phyloP scores from a whole-genome alignment of 2,113 vertebrate species.

The Patagioenas fasciata region DNA sequence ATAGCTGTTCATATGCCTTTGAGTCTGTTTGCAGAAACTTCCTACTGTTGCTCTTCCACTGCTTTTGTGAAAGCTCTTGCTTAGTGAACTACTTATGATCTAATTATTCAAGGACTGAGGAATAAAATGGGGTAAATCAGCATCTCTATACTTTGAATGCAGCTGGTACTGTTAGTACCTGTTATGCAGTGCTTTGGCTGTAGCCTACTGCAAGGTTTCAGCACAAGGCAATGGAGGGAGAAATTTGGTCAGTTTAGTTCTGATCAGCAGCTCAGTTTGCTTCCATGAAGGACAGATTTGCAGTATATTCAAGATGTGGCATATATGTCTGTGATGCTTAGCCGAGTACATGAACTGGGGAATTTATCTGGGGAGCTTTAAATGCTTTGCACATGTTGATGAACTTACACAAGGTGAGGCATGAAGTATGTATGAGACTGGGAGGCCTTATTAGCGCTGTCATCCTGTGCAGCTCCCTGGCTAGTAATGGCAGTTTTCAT shows the following conservation, averaged over 20 bases:
- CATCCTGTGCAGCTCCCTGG: background rate
- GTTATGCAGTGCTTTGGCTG: background rate
- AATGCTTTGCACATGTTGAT: background rate
- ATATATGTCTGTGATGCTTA: background rate
- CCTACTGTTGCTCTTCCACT: background rate
- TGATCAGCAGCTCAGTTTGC: background rate
- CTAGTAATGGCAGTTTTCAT: too few relatives aligned
- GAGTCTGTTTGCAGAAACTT: background rate
- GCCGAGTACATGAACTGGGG: background rate
- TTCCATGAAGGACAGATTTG: background rate
- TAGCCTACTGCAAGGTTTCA: background rate
- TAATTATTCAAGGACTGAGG: background rate
- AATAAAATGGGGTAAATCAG: background rate
- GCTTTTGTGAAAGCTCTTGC: background rate
- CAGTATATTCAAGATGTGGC: background rate
- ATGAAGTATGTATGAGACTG: background rate
- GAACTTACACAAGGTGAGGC: background rate
- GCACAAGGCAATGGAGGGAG: background rate
- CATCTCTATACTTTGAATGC: background rate
- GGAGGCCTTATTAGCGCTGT: background rate
- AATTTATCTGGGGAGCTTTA: background rate
- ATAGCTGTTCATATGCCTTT: background rate
- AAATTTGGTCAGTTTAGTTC: background rate
- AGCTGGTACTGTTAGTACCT: background rate
- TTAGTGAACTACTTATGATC: background rate